Percentiles rank a stretch among this genome's conserved stretches.
Evolutionary conservation across 2,888 invertebrate species (phyloP).

Genomic region (Megastigmus dorsalis): DNA sequence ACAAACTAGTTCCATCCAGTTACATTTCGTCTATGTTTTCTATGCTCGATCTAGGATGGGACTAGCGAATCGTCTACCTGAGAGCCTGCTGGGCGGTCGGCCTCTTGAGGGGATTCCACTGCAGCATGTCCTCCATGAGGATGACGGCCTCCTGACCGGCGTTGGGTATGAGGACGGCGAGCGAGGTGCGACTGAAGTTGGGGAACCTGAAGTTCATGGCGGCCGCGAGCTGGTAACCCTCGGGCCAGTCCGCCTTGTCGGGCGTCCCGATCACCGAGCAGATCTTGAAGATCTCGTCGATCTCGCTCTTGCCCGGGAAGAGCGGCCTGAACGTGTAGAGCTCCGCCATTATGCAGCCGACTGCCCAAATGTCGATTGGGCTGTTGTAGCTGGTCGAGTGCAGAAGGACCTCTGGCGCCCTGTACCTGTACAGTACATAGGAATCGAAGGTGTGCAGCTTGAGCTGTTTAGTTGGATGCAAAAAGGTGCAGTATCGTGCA

Average conservation of each 20-base stretch:
- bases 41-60: no score
- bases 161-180: conserved; percentile 87
- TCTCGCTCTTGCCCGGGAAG: conserved; percentile 97
- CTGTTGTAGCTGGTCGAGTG: conserved; percentile 97
- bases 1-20: no score
- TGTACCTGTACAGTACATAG: conserved; percentile 80
- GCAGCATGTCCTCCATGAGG: conserved; percentile 89
- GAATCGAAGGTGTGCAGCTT: background rate
- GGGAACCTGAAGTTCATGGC: conserved; percentile 98
- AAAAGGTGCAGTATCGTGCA: background rate
- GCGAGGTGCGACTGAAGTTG: conserved; percentile 86
- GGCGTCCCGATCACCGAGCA: conserved; percentile 95
- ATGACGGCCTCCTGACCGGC: conserved; percentile 89
- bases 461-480: background rate
- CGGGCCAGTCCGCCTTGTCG: conserved; percentile 93
- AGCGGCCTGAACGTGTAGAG: conserved; percentile 95
- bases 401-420: conserved; percentile 94
- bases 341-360: conserved; percentile 98
- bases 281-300: conserved; percentile 96
- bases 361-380: conserved; percentile 98
- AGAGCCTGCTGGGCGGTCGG: conserved; percentile 93
- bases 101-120: conserved; percentile 94
- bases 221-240: conserved; percentile 93
- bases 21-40: no score
- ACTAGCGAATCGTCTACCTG: conserved; percentile 78